Base-by-base conservation (phyloP, 1,140 invertebrate genomes). In the Fopius arisanus region DNA sequence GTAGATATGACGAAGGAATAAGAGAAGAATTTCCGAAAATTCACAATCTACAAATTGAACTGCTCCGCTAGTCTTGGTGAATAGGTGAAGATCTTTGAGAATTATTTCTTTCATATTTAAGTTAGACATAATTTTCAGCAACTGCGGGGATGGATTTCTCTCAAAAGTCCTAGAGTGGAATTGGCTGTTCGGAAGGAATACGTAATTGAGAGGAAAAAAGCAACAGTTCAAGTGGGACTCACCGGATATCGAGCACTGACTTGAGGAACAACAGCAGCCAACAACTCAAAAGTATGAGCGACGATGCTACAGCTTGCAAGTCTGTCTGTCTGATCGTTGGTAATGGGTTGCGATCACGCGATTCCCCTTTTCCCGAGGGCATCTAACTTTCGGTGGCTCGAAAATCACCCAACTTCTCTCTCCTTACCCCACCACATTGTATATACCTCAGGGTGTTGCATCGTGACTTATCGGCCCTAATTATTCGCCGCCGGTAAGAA, bases 391-490 rank as follows among this genome's bases (percentile, higher is more conserved):
- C 75, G 78, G 54, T 26, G 80, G 76, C 78, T 68, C 29, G 29
- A n/a, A 54, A 70, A 28, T 23, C 16, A 28, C 28, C n/a, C 19
- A 41, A 63, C 26, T 51, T 62, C 19, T 66, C 12, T 70, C 63
- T 10, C 40, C 54, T 26, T 59, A 77, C 62, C 68, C 75, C 70
- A 70, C 72, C 73, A 65, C 67, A 21, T 51, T 41, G 77, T 70
- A 68, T 79, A 74, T 51, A 70, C 71, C 63, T 73, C 79, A 79
- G 80, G 77, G 80, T 83, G 80, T 83, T 84, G 84, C 80, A 79
- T 84, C 83, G 84, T 87, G 84, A 87, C 84, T 87, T 87, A 87
- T 86, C 84, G 85, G 81, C 83, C 82, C 80, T 84, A 86, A 85
- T 86, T 87, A 86, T 87, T 87, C 81, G 83, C 77, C 79, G 75